Evolutionary conservation across 2,797 vertebrate genomes (phyloP).

Genomic region (Myoxocephalus aenaeus): DNA sequence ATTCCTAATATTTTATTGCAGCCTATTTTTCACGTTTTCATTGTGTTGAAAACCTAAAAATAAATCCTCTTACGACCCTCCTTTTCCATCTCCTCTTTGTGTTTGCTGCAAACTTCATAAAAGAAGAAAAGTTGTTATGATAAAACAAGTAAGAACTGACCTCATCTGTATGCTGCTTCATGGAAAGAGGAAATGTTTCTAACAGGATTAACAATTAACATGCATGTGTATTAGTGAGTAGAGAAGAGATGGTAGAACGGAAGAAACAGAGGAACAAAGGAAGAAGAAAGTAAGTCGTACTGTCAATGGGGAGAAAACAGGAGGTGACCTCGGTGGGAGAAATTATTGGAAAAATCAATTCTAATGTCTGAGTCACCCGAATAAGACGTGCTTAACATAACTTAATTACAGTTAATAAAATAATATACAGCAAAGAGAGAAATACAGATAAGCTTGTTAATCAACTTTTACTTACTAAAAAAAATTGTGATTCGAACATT

Average conservation of each 20-base stretch:
- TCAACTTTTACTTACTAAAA: no score
- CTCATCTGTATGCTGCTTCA: background rate
- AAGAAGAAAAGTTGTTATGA: background rate
- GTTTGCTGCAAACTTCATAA: background rate
- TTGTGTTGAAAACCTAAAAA: background rate
- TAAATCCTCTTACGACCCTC: background rate
- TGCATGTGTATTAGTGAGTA: background rate
- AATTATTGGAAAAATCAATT: constrained; percentile 20
- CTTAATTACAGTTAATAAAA: no score
- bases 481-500: background rate
- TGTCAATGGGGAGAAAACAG: background rate
- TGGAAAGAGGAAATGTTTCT: background rate
- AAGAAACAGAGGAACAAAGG: constrained; percentile 10
- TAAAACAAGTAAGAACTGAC: background rate
- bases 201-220: background rate
- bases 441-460: no score
- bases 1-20: background rate
- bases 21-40: background rate
- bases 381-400: no score
- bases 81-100: background rate
- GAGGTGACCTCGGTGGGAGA: constrained; percentile 12
- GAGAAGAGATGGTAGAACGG: background rate
- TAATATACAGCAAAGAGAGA: no score
- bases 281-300: constrained; percentile 13
- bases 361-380: constrained; percentile 13